Base-by-base conservation (phyloP, 2,888 invertebrate genomes). In the Allolobophora icterica region DNA sequence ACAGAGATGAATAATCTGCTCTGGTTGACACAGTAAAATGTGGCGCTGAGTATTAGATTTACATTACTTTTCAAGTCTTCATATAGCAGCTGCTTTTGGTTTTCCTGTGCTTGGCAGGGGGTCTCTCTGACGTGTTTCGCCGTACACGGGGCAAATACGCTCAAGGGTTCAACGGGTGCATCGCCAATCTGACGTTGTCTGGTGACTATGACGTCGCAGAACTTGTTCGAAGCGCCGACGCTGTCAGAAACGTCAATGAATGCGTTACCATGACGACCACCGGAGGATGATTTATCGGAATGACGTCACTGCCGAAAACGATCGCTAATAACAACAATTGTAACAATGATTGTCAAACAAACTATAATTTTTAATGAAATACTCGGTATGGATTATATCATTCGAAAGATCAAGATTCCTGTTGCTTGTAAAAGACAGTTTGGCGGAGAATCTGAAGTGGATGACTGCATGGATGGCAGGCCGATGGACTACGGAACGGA, bases 101-200 rank as follows among this genome's bases (percentile, higher is more conserved):
- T 34, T 91, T 45, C 17, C 4, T 89, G 34, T 45, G 24, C 30
- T 40, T 38, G 38, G 15, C 45, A 98, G 98, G 98, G 94, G 98
- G 98, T 24, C 96, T 97, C 95, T 97, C 97, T 90, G 97, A 97
- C 94, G 97, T 97, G 94, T 96, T 97, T 93, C 96, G 97, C 90
- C 94, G 94, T 87, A 95, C 95, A 92, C 93, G 95, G 93, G 94
- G 94, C 92, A 97, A 97, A 95, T 98, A 97, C 95, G 96, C 96
- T 91, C 96, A 96, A 92, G 98, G 98, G 45, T 96, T 98, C 92
- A 96, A 97, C 87, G 98, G 98, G 58, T 98, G 98, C 95, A 97
- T 98, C 94, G 97, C 97, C 89, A 97, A 97, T 95, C 96, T 98
- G 93, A 97, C 97, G 2, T 96, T 98, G 90, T 97, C 97, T n/a